Base-by-base conservation (phyloP, 2,113 vertebrate genomes). In the Tachycineta bicolor region DNA sequence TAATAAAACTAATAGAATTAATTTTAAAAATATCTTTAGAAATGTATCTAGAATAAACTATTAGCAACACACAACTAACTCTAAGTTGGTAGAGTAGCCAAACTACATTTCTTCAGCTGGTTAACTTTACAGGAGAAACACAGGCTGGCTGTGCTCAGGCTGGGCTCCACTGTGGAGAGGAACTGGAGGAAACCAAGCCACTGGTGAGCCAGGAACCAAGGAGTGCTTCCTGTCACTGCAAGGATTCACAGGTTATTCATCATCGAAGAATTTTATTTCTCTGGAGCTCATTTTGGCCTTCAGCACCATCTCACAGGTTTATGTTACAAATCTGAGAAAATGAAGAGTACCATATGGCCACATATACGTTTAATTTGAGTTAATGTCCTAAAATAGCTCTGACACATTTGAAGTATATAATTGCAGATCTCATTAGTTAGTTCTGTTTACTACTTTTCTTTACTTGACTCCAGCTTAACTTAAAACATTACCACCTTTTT, bases 311-410 rank as follows among this genome's bases (percentile, higher is more conserved):
- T 71, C 82, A 84, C 18, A 87, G 44, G 64, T 83, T 94, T 89
- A 44, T 23, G n/a, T 41, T 34, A 81, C 24, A 63, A 83, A 94
- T 68, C 0, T 28, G 47, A 68, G 73, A 76, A 92, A 88, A 82
- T 23, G 5, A 91, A 71, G 64, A 83, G 83, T n/a, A 67, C 71
- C 83, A 87, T 89, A 89, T 81, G 86, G 89, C 47, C 47, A 84
- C 77, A 93, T 88, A 81, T 67, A 50, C 6, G 59, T 58, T 80
- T 80, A 29, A 92, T 74, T 77, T 93, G 55, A 71, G 41, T 80
- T 93, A 86, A 92, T 63, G 26, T 39, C 39, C 81, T 87, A 81
- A 95, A 93, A 83, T 24, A 86, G 58, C 69, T 68, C 71, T 47
- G 55, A 81, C 69, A 70, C 25, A 56, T 39, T 43, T 73, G 4